Evolutionary conservation across 2,888 invertebrate genomes (phyloP), one percentile per base, ranked within the genome.

Genomic region (Mesorhabditis sp.): DNA sequence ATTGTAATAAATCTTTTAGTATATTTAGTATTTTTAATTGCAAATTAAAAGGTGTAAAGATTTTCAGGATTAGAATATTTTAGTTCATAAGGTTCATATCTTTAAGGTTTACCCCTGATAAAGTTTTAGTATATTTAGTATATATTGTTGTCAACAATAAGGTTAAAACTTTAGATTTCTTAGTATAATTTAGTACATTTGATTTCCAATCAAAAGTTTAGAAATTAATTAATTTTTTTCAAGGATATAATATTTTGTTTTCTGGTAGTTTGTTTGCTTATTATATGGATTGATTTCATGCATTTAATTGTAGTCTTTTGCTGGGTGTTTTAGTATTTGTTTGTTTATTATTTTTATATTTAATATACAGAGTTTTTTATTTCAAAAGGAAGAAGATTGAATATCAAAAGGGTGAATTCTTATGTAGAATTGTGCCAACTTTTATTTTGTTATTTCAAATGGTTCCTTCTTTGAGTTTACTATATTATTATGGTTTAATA

Each of bases 401-500:
- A 63, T 80, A 79, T 75, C 79, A 78, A 67, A 75, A 76, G 72
- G 75, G 77, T 69, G 79, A 80, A 66, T 72, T 82, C 65, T 71
- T 83, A 66, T 83, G 83, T 80, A 83, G 83, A 43, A 66, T 83
- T 71, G 74, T 83, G 68, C 83, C 83, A n/a, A 76, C 76, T 70
- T 64, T 84, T 63, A 80, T 83, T 81, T 76, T 83, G 69, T 73
- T 84, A 72, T 74, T 72, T 67, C 81, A 83, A 76, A 85, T 83
- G 75, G 78, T 73, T 67, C 84, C 76, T 58, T 83, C 70, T 79
- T 76, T 79, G 76, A 80, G 72, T 65, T 80, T 78, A 67, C 74
- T 80, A 65, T 81, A 80, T 76, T 80, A 84, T 72, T 83, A 82
- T 80, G 86, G 80, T 75, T 74, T 80, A 74, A 80, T 80, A 72